phyloP scores from a whole-genome alignment of 2,113 vertebrate genomes.

The Mionectes macconnelli region DNA sequence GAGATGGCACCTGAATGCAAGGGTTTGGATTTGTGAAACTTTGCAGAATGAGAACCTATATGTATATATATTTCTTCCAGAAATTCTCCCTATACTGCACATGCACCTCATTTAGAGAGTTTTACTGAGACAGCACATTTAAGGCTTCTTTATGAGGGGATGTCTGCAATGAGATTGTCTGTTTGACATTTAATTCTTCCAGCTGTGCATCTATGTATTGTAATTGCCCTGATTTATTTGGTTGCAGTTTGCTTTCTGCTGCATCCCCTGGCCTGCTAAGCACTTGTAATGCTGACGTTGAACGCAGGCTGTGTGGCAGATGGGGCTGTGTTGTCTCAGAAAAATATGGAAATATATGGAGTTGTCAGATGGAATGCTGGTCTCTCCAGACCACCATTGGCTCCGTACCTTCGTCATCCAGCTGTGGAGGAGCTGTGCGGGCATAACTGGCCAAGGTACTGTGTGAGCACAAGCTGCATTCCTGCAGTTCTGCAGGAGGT shows the following conservation, averaged over 20 bases:
- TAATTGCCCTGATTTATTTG: neutral
- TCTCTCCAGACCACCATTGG: neutral
- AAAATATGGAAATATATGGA: neutral
- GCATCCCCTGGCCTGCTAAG: neutral
- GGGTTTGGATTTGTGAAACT: neutral
- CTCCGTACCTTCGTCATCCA: neutral
- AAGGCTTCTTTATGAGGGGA: neutral
- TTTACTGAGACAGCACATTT: neutral
- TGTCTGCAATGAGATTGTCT: neutral
- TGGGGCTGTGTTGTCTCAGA: neutral
- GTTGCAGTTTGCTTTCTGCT: neutral
- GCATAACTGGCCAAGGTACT: accelerated
- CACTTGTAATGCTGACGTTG: accelerated
- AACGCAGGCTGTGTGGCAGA: neutral
- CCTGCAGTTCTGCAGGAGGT: neutral
- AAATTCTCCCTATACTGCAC: neutral
- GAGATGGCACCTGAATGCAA: neutral
- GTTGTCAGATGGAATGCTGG: neutral
- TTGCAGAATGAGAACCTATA: neutral
- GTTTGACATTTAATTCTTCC: neutral
- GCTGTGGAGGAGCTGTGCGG: neutral
- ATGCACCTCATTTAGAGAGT: neutral
- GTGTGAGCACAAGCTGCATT: neutral
- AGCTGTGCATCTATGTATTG: neutral
- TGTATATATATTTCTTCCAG: neutral